Evolutionary conservation across 2,888 invertebrate species (phyloP).

Genomic region (Coenonympha glycerion): DNA sequence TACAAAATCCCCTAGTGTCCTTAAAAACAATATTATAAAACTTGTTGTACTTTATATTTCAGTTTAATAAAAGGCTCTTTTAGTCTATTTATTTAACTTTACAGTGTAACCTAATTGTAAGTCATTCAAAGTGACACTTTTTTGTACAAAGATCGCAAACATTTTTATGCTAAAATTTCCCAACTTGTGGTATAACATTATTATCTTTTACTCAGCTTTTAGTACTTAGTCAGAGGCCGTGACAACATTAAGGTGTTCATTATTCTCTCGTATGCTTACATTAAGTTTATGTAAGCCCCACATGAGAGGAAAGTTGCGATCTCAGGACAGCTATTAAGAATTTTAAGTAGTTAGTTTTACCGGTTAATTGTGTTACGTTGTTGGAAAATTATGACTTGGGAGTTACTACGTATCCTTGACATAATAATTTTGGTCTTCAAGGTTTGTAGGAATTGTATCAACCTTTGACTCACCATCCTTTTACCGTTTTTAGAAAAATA

Average conservation of each 20-base stretch:
- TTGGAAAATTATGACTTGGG: neutral
- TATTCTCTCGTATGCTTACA: slow-evolving; percentile 8
- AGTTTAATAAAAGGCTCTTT: no score
- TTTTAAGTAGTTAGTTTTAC: slow-evolving; percentile 14
- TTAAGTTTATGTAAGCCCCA: slow-evolving; percentile 15
- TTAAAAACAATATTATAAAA: no score
- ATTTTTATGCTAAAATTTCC: neutral
- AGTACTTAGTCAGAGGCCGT: slow-evolving; percentile 16
- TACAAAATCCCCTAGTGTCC: no score
- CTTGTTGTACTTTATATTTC: no score
- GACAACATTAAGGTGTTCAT: slow-evolving; percentile 22
- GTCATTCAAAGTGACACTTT: no score
- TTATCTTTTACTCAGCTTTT: slow-evolving; percentile 1
- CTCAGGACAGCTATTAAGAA: slow-evolving; percentile 20
- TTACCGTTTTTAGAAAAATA: neutral
- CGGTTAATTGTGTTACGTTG: slow-evolving; percentile 5
- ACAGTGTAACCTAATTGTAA: no score
- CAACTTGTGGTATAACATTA: slow-evolving; percentile 8
- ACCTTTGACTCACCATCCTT: neutral
- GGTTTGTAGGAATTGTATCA: neutral
- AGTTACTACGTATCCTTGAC: neutral
- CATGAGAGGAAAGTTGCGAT: slow-evolving; percentile 19
- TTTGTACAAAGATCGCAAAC: neutral
- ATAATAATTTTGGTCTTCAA: neutral
- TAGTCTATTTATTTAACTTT: no score